Evolutionary conservation across 2,113 vertebrate species (phyloP).

Genomic region (Nothobranchius furzeri): DNA sequence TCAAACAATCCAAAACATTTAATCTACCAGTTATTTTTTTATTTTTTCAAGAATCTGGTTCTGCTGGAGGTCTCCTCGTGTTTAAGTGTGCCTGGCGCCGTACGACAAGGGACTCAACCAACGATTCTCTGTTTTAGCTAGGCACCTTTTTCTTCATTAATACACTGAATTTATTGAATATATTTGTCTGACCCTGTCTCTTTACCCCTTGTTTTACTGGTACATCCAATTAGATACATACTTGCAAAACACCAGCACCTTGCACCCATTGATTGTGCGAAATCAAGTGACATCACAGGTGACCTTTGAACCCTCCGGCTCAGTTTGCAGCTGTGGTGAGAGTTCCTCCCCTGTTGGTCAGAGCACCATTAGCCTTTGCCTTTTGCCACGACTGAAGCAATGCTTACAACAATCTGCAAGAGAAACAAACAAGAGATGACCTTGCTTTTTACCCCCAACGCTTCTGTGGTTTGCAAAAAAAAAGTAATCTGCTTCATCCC

Average conservation of each 20-base stretch:
- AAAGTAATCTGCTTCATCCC: slow-evolving; percentile 19
- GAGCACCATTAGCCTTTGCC: slow-evolving; percentile 61
- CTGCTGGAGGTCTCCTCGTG: too few relatives aligned
- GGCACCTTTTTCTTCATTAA: too few relatives aligned
- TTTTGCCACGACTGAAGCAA: slow-evolving; percentile 32
- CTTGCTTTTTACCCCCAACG: slow-evolving; percentile 12
- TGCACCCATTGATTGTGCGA: slow-evolving; percentile 65
- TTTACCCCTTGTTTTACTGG: slow-evolving; percentile 39
- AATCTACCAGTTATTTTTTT: too few relatives aligned
- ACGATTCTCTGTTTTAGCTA: too few relatives aligned
- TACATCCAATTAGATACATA: slow-evolving; percentile 29
- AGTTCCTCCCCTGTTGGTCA: slow-evolving; percentile 70
- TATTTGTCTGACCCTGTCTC: slow-evolving; percentile 15
- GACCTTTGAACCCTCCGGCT: slow-evolving; percentile 70
- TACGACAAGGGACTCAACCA: too few relatives aligned
- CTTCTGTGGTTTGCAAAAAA: slow-evolving; percentile 27
- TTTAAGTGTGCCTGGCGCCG: too few relatives aligned
- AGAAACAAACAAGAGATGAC: slow-evolving; percentile 32
- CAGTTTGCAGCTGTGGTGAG: slow-evolving; percentile 72
- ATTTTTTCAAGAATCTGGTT: too few relatives aligned
- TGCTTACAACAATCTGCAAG: slow-evolving; percentile 13
- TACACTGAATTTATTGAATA: too few relatives aligned
- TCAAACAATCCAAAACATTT: too few relatives aligned
- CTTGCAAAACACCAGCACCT: slow-evolving; percentile 56
- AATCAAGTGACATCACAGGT: slow-evolving; percentile 73